Base-by-base conservation (phyloP, 2,888 invertebrate species). In the Dioctria linearis region DNA sequence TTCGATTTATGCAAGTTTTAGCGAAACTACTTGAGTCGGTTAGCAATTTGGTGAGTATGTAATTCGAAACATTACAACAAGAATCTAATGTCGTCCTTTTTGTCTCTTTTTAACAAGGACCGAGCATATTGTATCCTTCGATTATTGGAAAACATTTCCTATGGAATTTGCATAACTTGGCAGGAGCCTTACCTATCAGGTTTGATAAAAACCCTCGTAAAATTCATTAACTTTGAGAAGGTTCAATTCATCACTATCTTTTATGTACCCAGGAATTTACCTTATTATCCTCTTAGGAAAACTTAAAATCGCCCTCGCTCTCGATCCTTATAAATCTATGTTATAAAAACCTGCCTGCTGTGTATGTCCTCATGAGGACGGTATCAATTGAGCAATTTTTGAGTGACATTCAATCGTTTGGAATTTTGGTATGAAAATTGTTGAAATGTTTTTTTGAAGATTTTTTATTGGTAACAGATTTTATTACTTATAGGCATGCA, bases 291-390 rank as follows among this genome's bases (percentile, higher is more conserved):
- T 6, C 39, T 13, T 61, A 79, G 79, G 69, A 66, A 13, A 8
- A 6, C 43, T 5, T 81, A 51, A 63, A 66, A 59, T 46, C 59
- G 9, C 13, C 54, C 11, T 39, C 79, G 4, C 57, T 81, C 25
- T 79, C 80, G 8, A 46, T 78, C 25, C 54, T 82, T 5, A 76
- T 82, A 57, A 82, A 82, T 80, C 78, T 82, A 46, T 82, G 82
- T 51, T 81, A 82, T 67, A 82, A 82, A 79, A 82, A 82, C 73
- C 51, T 82, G 25, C 82, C 82, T 37, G 39, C 81, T 4, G 65
- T 69, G 8, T 81, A 81, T 51, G 25, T 80, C 46, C 39, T 82
- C 5, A 40, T 66, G 8, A 69, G 67, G 51, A 66, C 46, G 8
- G 46, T 80, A 8, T 51, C 76, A 11, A 66, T 63, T 37, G 66